phyloP scores from a whole-genome alignment of 2,888 invertebrate species.

The Pterostichus madidus region DNA sequence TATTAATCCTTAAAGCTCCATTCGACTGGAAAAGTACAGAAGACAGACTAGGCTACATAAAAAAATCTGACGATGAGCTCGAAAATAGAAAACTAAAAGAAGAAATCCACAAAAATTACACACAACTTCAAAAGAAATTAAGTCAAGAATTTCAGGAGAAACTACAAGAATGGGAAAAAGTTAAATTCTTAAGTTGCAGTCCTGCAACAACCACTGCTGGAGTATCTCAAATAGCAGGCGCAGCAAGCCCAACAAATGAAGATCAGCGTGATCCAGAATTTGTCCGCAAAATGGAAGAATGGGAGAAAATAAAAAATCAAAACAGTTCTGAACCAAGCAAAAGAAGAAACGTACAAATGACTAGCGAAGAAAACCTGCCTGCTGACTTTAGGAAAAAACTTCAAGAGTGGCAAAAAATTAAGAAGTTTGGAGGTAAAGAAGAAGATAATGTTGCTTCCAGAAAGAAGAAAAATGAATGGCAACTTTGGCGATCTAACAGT shows the following conservation, averaged over 20 bases:
- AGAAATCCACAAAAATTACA: conserved; percentile 86
- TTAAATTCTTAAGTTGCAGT: conserved; percentile 71
- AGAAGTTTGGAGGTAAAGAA: conserved; percentile 76
- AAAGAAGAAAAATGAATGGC: conserved; percentile 81
- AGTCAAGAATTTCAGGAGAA: conserved; percentile 88
- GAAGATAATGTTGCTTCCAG: conserved; percentile 65
- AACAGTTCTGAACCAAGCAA: conserved; percentile 68
- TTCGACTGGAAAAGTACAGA: conserved; percentile 38
- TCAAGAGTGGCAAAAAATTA: conserved; percentile 91
- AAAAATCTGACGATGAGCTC: conserved; percentile 64
- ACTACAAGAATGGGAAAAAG: conserved; percentile 79
- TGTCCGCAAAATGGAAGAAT: conserved; percentile 78
- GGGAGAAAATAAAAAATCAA: conserved; percentile 77
- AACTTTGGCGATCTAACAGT: conserved; percentile 80
- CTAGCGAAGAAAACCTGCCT: conserved; percentile 85
- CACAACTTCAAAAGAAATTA: conserved; percentile 85
- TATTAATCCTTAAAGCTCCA: not conserved
- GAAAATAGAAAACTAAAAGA: conserved; percentile 76
- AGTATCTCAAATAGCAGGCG: conserved; percentile 56
- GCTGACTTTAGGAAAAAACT: conserved; percentile 91
- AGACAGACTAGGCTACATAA: not conserved
- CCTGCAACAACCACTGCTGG: conserved; percentile 69
- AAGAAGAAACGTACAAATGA: conserved; percentile 73
- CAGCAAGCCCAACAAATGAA: conserved; percentile 69
- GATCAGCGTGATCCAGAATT: conserved; percentile 75